Evolutionary conservation across 2,113 vertebrate genomes (phyloP), one percentile per base, ranked within the genome.

Genomic region (Myiagra hebetior): DNA sequence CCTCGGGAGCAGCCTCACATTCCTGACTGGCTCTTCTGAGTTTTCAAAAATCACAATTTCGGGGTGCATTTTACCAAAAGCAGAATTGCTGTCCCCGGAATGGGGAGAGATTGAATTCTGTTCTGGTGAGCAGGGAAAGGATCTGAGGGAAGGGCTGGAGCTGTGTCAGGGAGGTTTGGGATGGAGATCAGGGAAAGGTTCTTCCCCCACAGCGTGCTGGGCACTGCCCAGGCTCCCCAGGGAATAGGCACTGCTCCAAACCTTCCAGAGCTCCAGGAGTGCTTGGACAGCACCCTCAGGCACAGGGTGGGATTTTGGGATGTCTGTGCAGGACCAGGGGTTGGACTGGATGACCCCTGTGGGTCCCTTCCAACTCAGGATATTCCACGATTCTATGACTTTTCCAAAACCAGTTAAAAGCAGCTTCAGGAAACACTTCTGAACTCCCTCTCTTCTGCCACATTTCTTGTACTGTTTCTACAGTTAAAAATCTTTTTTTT

Each of bases 31-130:
- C 10, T 80, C 15, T 18, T 30, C 35, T 11, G 41, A 62, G 46
- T 13, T 50, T 8, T 22, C 35, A 52, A 33, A 46, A 41, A 53
- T 19, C 13, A 49, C 26, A 46, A 6, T 67, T 53, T 16, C 2
- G 2, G 19, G 0, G 1, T 20, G 23, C 0, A 0, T 67, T 62
- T 67, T 18, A 67, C 15, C 53, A 26, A 76, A 47, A 55, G 60
- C 24, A 79, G 79, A 79, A 52, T 0, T 39, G 49, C 47, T 55
- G 67, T 5, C 4, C 47, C 19, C 4, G 17, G n/a, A 72, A 30
- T 2, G 21, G 5, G 3, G 20, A 13, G 41, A 26, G 41, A 7
- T 5, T 75, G 53, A 33, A 60, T 21, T 7, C 1, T 3, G 0
- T 15, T 6, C 46, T 53, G 78, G 9, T 46, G 60, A 18, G 60